phyloP scores from a whole-genome alignment of 2,888 invertebrate species.

The Habroteleia sp. region DNA sequence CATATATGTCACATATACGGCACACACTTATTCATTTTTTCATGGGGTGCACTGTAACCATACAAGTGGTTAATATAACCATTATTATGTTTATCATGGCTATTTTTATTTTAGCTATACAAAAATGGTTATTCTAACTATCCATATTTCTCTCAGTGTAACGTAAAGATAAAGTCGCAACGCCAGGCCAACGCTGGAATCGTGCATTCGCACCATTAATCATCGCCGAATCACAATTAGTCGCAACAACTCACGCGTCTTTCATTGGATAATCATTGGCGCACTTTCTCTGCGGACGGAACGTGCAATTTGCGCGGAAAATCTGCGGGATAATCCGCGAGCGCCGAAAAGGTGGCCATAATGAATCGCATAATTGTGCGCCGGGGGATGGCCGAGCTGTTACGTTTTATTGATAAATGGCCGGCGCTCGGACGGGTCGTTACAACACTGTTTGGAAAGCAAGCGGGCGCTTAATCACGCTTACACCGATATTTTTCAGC shows the following conservation, averaged over 20 bases:
- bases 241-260: constrained; percentile 25
- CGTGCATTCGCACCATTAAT: constrained; percentile 10
- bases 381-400: constrained; percentile 23
- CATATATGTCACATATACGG: too few relatives aligned
- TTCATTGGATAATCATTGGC: constrained; percentile 19
- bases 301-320: constrained; percentile 32
- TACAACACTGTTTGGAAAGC: constrained; percentile 36
- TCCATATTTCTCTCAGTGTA: too few relatives aligned
- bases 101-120: too few relatives aligned
- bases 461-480: constrained; percentile 50
- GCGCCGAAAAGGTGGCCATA: constrained; percentile 21
- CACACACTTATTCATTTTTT: too few relatives aligned
- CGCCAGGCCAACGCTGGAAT: background rate
- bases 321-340: constrained; percentile 14
- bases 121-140: too few relatives aligned
- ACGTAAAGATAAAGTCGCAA: too few relatives aligned
- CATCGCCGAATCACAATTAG: constrained; percentile 26
- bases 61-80: too few relatives aligned
- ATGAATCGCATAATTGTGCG: constrained; percentile 38
- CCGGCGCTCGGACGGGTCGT: constrained; percentile 31
- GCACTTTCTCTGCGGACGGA: constrained; percentile 18
- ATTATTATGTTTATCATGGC: too few relatives aligned
- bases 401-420: constrained; percentile 50
- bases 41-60: too few relatives aligned
- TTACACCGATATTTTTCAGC: constrained; percentile 46